Base-by-base conservation (phyloP, 2,888 invertebrate species). In the Drosophila conformis region DNA sequence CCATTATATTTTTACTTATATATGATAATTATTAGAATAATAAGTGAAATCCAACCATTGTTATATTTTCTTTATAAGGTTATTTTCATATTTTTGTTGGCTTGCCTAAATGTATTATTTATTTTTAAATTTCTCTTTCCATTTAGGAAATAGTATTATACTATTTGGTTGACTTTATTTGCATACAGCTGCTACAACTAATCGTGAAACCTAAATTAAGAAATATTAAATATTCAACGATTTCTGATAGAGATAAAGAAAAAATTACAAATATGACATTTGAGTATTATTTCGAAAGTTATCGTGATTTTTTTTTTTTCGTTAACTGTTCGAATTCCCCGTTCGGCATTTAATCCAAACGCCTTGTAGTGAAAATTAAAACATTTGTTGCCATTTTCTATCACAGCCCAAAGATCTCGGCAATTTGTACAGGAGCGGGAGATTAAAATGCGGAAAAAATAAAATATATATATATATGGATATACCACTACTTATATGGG, bases 341-440 rank as follows among this genome's bases (percentile, higher is more conserved):
- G 51, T 31, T 56, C 38, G 48, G 38, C 66, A 67, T 49, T 51
- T 67, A 68, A 67, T 70, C 71, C 70, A 38, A 48, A 36, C 33
- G 69, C 57, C 57, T 57, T 18, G 62, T 57, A 36, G 40, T 4
- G 13, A 67, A 87, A 85, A 87, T 87, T 66, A 82, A 85, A 88
- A 83, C 85, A 85, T 85, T 85, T 85, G 85, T 86, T 88, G 88
- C 76, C 86, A 88, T 76, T 80, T 86, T 87, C 86, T 73, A 83
- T 88, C 86, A 68, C 56, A 56, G 33, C 48, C 40, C 64, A 40
- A 42, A 48, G 70, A 83, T 86, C 85, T 80, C 53, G 52, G 54
- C 78, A 60, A 83, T 83, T 85, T 83, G 86, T 84, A 52, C 69
- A 67, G 59, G 73, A 53, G 40, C 70, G 21, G 51, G 46, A 78